These are phyloP conservation scores for Sebastes aleutianus DNA, from an alignment of 2,797 vertebrate genomes.

Conservation along the genomic window DNA sequence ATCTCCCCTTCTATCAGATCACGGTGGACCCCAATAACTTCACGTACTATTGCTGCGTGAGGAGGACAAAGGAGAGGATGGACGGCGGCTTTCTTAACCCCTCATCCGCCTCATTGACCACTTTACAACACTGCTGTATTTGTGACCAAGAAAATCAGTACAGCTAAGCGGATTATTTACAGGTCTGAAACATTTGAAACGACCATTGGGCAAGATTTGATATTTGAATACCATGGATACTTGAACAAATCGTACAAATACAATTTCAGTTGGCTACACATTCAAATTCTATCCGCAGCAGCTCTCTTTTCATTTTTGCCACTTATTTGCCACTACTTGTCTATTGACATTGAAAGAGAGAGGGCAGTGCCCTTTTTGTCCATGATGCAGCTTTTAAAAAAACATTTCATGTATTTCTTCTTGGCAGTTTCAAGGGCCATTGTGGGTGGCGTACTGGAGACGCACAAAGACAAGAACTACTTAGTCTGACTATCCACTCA, in stretches of 20 bases:
- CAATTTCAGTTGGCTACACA: not conserved
- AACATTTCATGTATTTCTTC: slow-evolving; percentile 35
- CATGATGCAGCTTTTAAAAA: slow-evolving; percentile 19
- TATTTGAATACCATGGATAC: not conserved
- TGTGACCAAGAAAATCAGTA: not conserved
- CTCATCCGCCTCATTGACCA: slow-evolving; percentile 41
- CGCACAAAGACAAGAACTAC: slow-evolving; percentile 74
- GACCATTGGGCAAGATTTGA: not conserved
- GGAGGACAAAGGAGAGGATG: slow-evolving; percentile 46
- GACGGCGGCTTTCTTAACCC: slow-evolving; percentile 55
- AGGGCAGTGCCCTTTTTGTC: slow-evolving; percentile 22
- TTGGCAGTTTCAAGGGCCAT: slow-evolving; percentile 56
- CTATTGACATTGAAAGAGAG: slow-evolving; percentile 48
- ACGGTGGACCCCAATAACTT: slow-evolving; percentile 57
- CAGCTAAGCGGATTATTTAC: not conserved
- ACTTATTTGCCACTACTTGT: slow-evolving; percentile 9
- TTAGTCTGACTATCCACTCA: slow-evolving; percentile 63
- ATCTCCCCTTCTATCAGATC: slow-evolving; percentile 76
- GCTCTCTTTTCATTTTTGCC: not conserved
- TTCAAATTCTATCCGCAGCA: not conserved
- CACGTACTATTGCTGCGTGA: slow-evolving; percentile 21
- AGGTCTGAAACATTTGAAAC: not conserved
- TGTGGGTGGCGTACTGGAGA: slow-evolving; percentile 38
- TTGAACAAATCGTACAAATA: not conserved
- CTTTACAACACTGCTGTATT: slow-evolving; percentile 23